Evolutionary conservation across 2,888 invertebrate genomes (phyloP).

Genomic region (Cheilosia impressa): DNA sequence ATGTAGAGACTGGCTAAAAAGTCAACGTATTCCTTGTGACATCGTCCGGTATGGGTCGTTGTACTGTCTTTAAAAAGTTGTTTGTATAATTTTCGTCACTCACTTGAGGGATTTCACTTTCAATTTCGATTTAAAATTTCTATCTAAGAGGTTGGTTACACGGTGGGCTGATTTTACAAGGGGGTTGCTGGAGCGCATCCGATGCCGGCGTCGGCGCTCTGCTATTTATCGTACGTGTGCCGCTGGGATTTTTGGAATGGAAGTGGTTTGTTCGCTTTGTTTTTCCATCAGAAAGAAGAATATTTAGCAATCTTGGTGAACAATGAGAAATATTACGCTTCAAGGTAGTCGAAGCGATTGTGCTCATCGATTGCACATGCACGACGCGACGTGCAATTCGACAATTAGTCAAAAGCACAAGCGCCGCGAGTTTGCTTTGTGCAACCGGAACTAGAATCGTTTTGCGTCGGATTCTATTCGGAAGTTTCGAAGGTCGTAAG

Average conservation of each 20-base stretch:
- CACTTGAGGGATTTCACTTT: too few relatives aligned
- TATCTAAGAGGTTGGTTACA: background rate
- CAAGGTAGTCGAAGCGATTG: background rate
- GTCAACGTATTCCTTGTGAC: background rate
- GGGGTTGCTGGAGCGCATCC: conserved; percentile 12
- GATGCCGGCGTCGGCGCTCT: background rate
- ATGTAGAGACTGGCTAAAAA: background rate
- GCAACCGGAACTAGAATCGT: background rate
- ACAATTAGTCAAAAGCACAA: background rate
- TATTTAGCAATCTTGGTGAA: conserved; percentile 1
- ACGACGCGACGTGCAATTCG: too few relatives aligned
- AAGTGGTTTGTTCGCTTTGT: background rate
- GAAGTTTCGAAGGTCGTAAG: too few relatives aligned
- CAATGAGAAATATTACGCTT: background rate
- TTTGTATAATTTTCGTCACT: too few relatives aligned
- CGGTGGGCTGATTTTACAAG: conserved; percentile 1
- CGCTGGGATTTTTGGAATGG: background rate
- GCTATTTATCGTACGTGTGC: background rate
- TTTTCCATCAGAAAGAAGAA: background rate
- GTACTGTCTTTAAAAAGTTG: background rate
- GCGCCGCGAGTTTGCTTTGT: background rate
- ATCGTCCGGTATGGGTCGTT: background rate
- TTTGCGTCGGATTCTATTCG: too few relatives aligned
- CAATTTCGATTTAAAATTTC: conserved; percentile 1
- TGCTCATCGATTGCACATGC: background rate